Evolutionary conservation across 2,888 invertebrate genomes (phyloP).

Genomic region (Eledona agricola): DNA sequence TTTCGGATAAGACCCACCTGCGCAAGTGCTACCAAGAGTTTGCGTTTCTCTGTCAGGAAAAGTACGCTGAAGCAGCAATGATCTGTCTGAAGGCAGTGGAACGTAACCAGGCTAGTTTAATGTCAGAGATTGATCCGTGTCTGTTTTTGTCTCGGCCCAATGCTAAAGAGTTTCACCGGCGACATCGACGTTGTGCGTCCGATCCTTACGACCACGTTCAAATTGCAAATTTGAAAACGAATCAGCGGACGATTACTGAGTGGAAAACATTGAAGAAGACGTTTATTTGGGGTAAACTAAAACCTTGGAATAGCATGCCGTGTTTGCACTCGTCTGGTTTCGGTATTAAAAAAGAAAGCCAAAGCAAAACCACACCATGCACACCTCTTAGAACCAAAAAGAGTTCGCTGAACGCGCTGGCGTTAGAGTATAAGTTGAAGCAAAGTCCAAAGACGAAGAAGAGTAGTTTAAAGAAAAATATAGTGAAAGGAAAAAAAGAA

Average conservation of each 20-base stretch:
- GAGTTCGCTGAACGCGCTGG: conserved; percentile 54
- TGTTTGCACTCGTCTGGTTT: conserved; percentile 51
- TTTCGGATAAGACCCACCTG: conserved; percentile 70
- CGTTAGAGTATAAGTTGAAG: conserved; percentile 54
- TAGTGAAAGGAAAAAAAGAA: conserved; percentile 38
- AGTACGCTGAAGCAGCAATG: conserved; percentile 69
- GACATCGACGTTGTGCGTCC: conserved; percentile 67
- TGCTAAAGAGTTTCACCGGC: conserved; percentile 59
- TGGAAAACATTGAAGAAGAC: too few species aligned
- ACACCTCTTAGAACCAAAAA: conserved; percentile 54
- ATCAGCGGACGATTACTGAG: too few species aligned
- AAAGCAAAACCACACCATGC: conserved; percentile 57
- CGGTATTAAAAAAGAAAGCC: conserved; percentile 45
- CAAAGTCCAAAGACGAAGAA: conserved; percentile 37
- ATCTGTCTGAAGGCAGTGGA: conserved; percentile 73
- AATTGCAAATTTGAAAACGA: too few species aligned
- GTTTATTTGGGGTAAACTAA: conserved; percentile 55
- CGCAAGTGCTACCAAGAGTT: conserved; percentile 67
- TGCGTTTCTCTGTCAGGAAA: conserved; percentile 69
- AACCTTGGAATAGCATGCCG: conserved; percentile 62
- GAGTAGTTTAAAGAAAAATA: conserved; percentile 35
- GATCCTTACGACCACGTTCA: conserved; percentile 64
- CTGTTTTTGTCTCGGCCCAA: conserved; percentile 59
- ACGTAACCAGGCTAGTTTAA: conserved; percentile 68
- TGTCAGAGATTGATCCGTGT: conserved; percentile 70